These are phyloP conservation scores for Cynocephalus volans DNA, from an alignment of 2,113 vertebrate genomes.

Conservation along the genomic window DNA sequence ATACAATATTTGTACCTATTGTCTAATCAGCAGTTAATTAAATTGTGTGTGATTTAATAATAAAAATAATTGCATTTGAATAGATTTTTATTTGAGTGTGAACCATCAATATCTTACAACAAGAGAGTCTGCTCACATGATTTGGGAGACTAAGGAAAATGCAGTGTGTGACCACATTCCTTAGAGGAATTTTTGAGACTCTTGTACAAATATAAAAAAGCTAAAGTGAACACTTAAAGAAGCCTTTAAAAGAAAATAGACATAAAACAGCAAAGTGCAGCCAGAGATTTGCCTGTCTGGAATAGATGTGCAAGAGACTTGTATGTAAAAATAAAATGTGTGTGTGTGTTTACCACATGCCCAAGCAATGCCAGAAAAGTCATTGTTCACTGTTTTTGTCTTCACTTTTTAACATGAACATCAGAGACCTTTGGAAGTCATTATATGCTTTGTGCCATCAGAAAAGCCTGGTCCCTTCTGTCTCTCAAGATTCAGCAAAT, in stretches of 20 bases:
- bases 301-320: neutral
- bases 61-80: conserved; percentile 14
- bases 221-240: neutral
- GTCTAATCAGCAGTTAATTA: conserved; percentile 38
- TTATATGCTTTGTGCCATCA: neutral
- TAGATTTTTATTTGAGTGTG: neutral
- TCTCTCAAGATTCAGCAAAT: neutral
- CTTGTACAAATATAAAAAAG: neutral
- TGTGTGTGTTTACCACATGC: too few species aligned
- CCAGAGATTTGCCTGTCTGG: neutral
- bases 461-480: neutral
- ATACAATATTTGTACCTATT: neutral
- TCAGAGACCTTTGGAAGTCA: neutral
- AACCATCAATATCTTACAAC: neutral
- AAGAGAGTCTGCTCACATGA: neutral
- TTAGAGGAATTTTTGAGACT: neutral
- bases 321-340: neutral
- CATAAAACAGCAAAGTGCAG: neutral
- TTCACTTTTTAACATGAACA: neutral
- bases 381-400: neutral
- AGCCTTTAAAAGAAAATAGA: conserved; percentile 17
- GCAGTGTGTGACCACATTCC: neutral
- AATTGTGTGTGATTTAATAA: conserved; percentile 32
- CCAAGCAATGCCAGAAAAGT: neutral
- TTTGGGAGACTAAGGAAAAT: neutral